These are phyloP conservation scores for Drosophila eohydei DNA, from an alignment of 2,888 invertebrate genomes.

Conservation along the genomic window DNA sequence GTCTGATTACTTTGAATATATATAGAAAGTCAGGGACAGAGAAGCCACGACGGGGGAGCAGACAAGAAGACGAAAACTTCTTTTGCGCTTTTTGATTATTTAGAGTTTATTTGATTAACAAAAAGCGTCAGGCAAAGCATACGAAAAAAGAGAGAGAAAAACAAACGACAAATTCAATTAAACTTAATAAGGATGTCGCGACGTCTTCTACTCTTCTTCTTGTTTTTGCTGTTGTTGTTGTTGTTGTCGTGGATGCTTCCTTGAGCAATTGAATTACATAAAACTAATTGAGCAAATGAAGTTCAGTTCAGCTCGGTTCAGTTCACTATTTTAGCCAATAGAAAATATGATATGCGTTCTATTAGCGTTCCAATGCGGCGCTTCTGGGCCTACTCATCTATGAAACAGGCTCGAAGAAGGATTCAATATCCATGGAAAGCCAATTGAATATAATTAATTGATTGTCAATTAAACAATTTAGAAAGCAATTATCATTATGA, in stretches of 20 bases:
- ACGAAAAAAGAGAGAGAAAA: conserved; percentile 37
- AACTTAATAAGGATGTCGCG: conserved; percentile 72
- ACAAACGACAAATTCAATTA: conserved; percentile 75
- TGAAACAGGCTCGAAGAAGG: no score
- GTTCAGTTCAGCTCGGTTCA: conserved; percentile 10
- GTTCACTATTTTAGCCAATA: conserved; percentile 10
- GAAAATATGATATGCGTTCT: neutral
- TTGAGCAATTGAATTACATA: conserved; percentile 68
- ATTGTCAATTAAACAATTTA: no score
- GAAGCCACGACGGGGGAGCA: neutral
- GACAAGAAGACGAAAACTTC: conserved; percentile 39
- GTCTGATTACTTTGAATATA: conserved; percentile 26
- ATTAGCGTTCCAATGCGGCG: neutral
- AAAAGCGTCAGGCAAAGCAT: conserved; percentile 37
- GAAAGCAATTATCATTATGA: no score
- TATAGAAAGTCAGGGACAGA: neutral
- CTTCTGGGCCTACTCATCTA: no score
- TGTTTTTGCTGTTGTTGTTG: conserved; percentile 19
- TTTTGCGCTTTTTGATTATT: conserved; percentile 62
- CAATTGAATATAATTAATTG: no score
- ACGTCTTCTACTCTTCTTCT: conserved; percentile 23
- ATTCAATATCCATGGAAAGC: no score
- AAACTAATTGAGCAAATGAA: conserved; percentile 71
- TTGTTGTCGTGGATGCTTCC: conserved; percentile 50
- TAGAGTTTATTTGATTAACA: conserved; percentile 65